Percentiles rank a stretch among this genome's conserved stretches.
These are phyloP conservation scores for Sciaenops ocellatus DNA, from an alignment of 2,797 vertebrate species.

Conservation along the genomic window DNA sequence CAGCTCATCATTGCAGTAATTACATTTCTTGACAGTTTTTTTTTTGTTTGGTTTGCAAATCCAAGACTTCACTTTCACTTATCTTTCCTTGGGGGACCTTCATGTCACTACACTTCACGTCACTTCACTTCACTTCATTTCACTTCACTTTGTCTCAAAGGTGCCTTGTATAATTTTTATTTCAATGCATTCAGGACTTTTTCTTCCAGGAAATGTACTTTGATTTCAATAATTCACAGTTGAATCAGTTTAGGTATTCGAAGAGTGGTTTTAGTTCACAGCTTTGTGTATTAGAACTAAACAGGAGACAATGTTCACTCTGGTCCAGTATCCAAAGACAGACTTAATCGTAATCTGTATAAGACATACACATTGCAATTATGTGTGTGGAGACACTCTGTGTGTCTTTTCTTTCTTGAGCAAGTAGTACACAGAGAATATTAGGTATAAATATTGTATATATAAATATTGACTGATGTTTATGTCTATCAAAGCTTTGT, in stretches of 20 bases:
- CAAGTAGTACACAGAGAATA: slow-evolving; percentile 19
- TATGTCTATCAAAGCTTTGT: not conserved
- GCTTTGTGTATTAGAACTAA: slow-evolving; percentile 38
- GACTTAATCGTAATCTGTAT: slow-evolving; percentile 8
- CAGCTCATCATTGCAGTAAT: slow-evolving; percentile 73
- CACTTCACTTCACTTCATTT: slow-evolving; percentile 41
- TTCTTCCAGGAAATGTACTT: slow-evolving; percentile 46
- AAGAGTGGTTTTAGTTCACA: slow-evolving; percentile 40
- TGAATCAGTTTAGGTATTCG: slow-evolving; percentile 50
- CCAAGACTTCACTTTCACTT: slow-evolving; percentile 57
- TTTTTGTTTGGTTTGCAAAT: slow-evolving; percentile 52
- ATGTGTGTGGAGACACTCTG: not conserved
- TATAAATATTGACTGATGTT: slow-evolving; percentile 30
- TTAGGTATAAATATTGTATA: too few relatives aligned
- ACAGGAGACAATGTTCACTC: slow-evolving; percentile 37
- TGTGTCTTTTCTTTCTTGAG: slow-evolving; percentile 6
- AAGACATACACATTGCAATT: slow-evolving; percentile 24
- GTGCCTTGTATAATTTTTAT: slow-evolving; percentile 59
- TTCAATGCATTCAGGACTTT: slow-evolving; percentile 54
- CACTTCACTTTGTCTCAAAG: slow-evolving; percentile 40
- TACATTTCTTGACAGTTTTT: slow-evolving; percentile 65
- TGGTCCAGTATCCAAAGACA: slow-evolving; percentile 49
- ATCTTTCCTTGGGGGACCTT: slow-evolving; percentile 55
- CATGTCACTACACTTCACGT: slow-evolving; percentile 20
- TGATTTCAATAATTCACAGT: slow-evolving; percentile 70